Base-by-base conservation (phyloP, 2,888 invertebrate genomes). In the Galeopsomyia nigrocyanea region DNA sequence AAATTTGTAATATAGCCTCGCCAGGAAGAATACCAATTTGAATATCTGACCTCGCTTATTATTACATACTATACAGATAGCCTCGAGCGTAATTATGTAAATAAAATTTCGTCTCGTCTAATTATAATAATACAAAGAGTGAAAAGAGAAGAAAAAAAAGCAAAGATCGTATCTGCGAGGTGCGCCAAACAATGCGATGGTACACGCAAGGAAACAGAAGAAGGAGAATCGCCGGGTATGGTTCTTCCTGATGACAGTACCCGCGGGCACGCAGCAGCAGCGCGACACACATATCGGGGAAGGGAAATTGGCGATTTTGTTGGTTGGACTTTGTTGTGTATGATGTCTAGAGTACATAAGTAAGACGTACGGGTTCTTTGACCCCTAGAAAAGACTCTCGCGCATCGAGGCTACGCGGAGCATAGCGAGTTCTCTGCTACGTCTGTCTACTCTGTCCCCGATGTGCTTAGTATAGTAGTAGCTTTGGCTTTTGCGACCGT, bases 391-490 rank as follows among this genome's bases (percentile, higher is more conserved):
- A 70, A 71, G 61, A 76, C 71, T 76, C 77, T 77, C 69, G 74
- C 74, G 72, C 76, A 73, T 77, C 74, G 75, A 71, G 75, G 76
- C 68, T 74, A 77, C 79, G 76, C 77, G 76, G 73, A 69, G 74
- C 58, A 46, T 5, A 26, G 26, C 39, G 13, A 9, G 17, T 46
- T 14, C 14, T 16, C n/a, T n/a, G n/a, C n/a, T n/a, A n/a, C n/a
- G n/a, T n/a, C n/a, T n/a, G n/a, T n/a, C n/a, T n/a, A n/a, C 1
- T 21, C 47, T 10, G 61, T 46, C 53, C 46, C n/a, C 68, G 49
- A 68, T 56, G 26, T 26, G 53, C 49, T 58, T 58, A 64, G 70
- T 58, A 7, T 3, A 10, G 39, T 10, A 39, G 39, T 10, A 39
- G 39, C 13, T 10, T 7, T 39, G 1, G 39, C 39, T 3, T 31